Base-by-base conservation (phyloP, 2,888 invertebrate genomes). In the Drosophila cracens region DNA sequence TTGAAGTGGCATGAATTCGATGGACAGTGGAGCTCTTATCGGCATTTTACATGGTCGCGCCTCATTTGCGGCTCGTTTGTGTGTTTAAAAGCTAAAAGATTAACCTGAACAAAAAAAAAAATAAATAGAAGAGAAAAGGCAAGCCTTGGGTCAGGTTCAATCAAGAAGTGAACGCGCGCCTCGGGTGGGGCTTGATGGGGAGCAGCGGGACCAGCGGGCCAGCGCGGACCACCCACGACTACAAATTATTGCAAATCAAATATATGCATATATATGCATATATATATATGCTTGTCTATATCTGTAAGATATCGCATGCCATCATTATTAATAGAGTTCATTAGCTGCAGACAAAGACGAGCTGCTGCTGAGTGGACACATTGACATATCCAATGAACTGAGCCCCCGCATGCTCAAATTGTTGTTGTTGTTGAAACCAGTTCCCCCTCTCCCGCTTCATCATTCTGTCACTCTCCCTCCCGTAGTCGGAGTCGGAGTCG, bases 271-370 rank as follows among this genome's bases (percentile, higher is more conserved):
- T 52, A 16, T 59, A 7, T 48, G 29, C 13, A 33, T 52, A n/a
- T 40, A 40, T 36, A 16, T 18, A 29, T 29, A 18, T 51, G 18
- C 21, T 16, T 57, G 29, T 29, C 29, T 52, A 13, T 36, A 51
- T 54, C 51, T 73, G 43, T 51, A 21, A 51, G 58, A 68, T 79
- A 79, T 74, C 53, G 64, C 49, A 49, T 63, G 72, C 48, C 46
- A 53, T 56, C 60, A 56, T 68, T 79, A 82, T 81, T 81, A 79
- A 81, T 82, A 73, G 76, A 76, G 69, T 81, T 81, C 81, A 81
- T 81, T 81, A 81, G 81, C 76, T 67, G 76, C 63, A 51, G 64
- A 70, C 72, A 70, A 69, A 43, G 53, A 33, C 46, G 25, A 16
- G 16, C 46, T 46, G 46, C 46, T 46, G 56, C 38, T 49, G 56